phyloP scores from a whole-genome alignment of 2,797 vertebrate genomes.

The Chelmon rostratus region DNA sequence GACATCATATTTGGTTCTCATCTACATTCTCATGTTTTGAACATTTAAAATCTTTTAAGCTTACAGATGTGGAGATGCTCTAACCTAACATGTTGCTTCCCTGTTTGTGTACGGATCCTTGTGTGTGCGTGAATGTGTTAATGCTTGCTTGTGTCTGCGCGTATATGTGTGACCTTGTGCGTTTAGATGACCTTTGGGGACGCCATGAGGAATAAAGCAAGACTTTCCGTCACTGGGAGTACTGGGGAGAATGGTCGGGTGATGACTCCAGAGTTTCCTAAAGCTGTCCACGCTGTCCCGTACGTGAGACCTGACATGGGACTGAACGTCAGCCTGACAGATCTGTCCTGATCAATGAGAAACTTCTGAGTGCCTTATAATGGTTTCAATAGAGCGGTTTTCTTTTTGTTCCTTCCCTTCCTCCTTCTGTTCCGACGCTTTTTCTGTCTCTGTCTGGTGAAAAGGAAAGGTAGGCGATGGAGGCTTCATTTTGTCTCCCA shows the following conservation, averaged over 20 bases:
- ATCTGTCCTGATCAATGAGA: constrained; percentile 98
- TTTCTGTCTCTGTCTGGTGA: constrained; percentile 78
- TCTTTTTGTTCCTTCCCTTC: constrained; percentile 25
- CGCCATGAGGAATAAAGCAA: constrained; percentile 97
- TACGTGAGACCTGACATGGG: constrained; percentile 98
- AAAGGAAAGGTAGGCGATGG: constrained; percentile 84
- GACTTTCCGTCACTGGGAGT: constrained; percentile 98
- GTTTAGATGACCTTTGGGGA: constrained; percentile 97
- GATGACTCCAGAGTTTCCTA: constrained; percentile 99
- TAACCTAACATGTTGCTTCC: constrained; percentile 61
- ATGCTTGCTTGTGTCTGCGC: constrained; percentile 53
- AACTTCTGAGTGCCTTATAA: constrained; percentile 99
- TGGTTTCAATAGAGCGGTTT: constrained; percentile 87
- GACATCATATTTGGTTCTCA: constrained; percentile 78
- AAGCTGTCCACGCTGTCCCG: constrained; percentile 98
- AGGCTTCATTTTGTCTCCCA: constrained; percentile 88
- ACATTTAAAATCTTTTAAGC: constrained; percentile 73
- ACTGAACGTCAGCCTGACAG: constrained; percentile 99
- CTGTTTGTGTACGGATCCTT: constrained; percentile 69
- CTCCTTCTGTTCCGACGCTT: constrained; percentile 55
- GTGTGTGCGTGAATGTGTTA: constrained; percentile 31
- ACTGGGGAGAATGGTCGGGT: constrained; percentile 98
- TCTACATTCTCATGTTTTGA: constrained; percentile 79
- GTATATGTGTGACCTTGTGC: constrained; percentile 51
- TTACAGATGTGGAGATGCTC: constrained; percentile 35